phyloP scores from a whole-genome alignment of 1,140 invertebrate genomes.

The Zelostemma sp. region DNA sequence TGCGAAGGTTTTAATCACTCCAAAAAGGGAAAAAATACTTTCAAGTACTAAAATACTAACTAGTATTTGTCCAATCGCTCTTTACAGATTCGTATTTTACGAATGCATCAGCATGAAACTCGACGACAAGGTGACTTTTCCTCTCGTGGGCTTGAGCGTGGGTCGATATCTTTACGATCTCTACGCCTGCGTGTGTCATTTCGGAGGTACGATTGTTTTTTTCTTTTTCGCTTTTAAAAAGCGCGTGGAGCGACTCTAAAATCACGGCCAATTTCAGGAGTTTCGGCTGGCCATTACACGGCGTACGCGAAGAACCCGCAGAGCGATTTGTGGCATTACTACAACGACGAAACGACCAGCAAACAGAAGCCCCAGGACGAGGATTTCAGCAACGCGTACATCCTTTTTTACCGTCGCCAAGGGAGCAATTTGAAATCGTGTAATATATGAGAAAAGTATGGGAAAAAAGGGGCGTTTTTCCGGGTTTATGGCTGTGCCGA shows the following conservation, averaged over 20 bases:
- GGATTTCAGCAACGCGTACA: slow-evolving; percentile 78
- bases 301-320: slow-evolving; percentile 77
- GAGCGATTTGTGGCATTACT: slow-evolving; percentile 77
- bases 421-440: slow-evolving; percentile 68
- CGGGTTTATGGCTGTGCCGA: slow-evolving; percentile 43
- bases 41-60: no score
- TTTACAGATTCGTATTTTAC: slow-evolving; percentile 78
- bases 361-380: slow-evolving; percentile 74
- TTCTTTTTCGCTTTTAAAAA: no score
- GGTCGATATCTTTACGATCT: slow-evolving; percentile 74
- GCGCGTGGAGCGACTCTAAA: no score
- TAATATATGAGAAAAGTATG: slow-evolving; percentile 60
- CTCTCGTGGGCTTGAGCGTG: slow-evolving; percentile 72
- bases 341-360: slow-evolving; percentile 77
- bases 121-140: slow-evolving; percentile 78
- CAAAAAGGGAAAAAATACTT: no score
- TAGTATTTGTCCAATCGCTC: no score
- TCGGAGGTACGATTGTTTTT: slow-evolving; percentile 72
- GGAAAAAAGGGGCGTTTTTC: slow-evolving; percentile 14
- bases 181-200: slow-evolving; percentile 80
- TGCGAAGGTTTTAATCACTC: no score
- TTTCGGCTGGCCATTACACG: slow-evolving; percentile 79
- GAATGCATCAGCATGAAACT: slow-evolving; percentile 79
- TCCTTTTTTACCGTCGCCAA: slow-evolving; percentile 77
- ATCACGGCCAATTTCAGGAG: no score